Base-by-base conservation (phyloP, 2,797 vertebrate species). In the Myiotriccus ornatus region DNA sequence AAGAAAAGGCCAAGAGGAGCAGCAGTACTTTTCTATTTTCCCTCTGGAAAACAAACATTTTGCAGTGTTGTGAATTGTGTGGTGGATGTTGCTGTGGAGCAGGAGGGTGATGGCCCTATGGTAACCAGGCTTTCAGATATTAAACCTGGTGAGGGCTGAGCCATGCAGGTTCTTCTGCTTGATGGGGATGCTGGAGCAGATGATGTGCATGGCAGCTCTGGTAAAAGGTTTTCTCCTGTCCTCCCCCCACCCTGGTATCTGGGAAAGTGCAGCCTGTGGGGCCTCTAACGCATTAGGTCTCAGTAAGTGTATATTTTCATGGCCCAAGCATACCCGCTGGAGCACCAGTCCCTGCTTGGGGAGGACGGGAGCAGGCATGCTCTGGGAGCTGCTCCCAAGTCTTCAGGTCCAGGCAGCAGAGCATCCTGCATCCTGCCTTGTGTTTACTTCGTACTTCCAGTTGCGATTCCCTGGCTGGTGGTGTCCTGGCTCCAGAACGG, bases 1-100 rank as follows among this genome's bases (percentile, higher is more conserved):
- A 75, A 93, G 94, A 92, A 91, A 96, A 94, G 94, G 93, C 84
- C 90, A 87, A 88, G 90, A 70, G 83, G 88, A 95, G 70, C 76
- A 44, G 68, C 70, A 59, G 32, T 75, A 32, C 93, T 78, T 64
- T 46, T 90, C 64, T 73, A 12, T 21, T 21, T 7, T 2, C 3
- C 9, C 8, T 6, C 4, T 1, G 0, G 56, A 91, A 85, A 87
- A 68, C 69, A 90, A 90, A 82, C 32, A 8, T 90, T 89, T 93
- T 77, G 28, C 14, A 6, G 32, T 57, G 57, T 50, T 89, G 41
- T 50, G 20, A 16, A 4, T 34, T 28, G 37, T 1, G 1, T 17
- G 32, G 62, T 41, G 52, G 6, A 0, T 5, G 10, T 57, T 81
- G 76, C 76, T 83, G 65, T 82, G 75, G 46, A 91, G 75, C 55